Conservation (phyloP, 1,140 invertebrate species). For the Rhizoglyphus robini region DNA sequence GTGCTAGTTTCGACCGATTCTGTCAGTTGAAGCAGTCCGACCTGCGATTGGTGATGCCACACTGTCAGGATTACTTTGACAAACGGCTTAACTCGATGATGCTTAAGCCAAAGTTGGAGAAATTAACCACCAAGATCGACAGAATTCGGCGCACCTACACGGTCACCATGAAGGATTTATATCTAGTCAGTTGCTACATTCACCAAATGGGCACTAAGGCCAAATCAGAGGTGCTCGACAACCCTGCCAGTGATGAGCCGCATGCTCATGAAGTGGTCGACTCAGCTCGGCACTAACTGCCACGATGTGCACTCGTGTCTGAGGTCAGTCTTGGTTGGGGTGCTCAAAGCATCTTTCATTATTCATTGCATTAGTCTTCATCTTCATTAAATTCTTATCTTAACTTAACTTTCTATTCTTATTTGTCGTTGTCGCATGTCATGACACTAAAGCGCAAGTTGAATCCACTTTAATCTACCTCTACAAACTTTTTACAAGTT, state of each 20-base stretch:
- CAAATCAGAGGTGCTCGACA: neutral
- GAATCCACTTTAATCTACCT: too few species aligned
- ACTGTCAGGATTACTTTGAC: neutral
- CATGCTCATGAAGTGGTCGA: too few species aligned
- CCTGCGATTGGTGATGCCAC: neutral
- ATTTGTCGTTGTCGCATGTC: too few species aligned
- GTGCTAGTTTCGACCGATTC: neutral
- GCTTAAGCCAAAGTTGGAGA: neutral
- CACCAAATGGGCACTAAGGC: neutral
- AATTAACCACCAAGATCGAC: neutral
- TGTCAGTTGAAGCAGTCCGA: neutral
- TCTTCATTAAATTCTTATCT: too few species aligned
- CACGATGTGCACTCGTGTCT: too few species aligned
- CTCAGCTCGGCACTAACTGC: too few species aligned
- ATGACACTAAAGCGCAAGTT: too few species aligned
- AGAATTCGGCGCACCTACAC: neutral
- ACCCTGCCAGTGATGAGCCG: neutral
- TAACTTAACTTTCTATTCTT: too few species aligned
- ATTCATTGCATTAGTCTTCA: too few species aligned
- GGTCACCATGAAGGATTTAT: neutral
- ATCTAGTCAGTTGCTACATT: conserved; percentile 5
- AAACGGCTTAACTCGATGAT: neutral
- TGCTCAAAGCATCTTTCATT: too few species aligned
- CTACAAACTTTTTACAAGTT: too few species aligned
- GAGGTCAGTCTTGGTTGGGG: too few species aligned